Evolutionary conservation across 2,888 invertebrate genomes (phyloP), one percentile per base, ranked within the genome.

Genomic region (Idaea biselata): DNA sequence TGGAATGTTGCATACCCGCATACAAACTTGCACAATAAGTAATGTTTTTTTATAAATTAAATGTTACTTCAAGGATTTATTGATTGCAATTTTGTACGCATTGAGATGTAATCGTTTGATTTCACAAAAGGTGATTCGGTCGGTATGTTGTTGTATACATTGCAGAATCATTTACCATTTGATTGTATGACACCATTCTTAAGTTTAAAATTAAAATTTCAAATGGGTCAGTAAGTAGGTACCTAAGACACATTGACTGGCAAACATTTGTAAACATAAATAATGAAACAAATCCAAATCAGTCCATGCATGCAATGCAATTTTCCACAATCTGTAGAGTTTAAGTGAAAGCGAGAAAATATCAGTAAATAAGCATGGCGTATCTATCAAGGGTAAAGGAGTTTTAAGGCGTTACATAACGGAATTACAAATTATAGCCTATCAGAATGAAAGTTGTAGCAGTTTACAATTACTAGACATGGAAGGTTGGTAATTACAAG

Each of bases 1-100:
- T 62, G 63, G 63, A 62, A 70, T 66, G 66, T 66, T 66, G 67
- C 62, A 63, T 16, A 56, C 60, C 58, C 62, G 66, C 67, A 67
- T 69, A 62, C 61, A 61, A 14, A 65, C 56, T 56, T 56, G 56
- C 56, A 18, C 56, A 56, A 14, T 14, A 44, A 6, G 3, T 3
- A 44, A 1, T 25, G 25, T 25, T 25, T 44, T 7, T 11, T 44
- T 44, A 11, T 11, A 14, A 44, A 44, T 32, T 2, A 14, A 44
- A 44, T 44, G 1, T 44, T 44, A 44, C 44, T 7, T 44, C 14
- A 25, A 25, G 25, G 1, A 25, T 25, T 25, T 25, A 25, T 25
- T 25, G 25, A 25, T 25, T 25, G 25, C 25, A 25, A 25, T 25
- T 25, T 25, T 25, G 1, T 25, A 25, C 25, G 25, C 25, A 25